These are phyloP conservation scores for Torymus auratus DNA, from an alignment of 2,888 invertebrate genomes.

Conservation along the genomic window DNA sequence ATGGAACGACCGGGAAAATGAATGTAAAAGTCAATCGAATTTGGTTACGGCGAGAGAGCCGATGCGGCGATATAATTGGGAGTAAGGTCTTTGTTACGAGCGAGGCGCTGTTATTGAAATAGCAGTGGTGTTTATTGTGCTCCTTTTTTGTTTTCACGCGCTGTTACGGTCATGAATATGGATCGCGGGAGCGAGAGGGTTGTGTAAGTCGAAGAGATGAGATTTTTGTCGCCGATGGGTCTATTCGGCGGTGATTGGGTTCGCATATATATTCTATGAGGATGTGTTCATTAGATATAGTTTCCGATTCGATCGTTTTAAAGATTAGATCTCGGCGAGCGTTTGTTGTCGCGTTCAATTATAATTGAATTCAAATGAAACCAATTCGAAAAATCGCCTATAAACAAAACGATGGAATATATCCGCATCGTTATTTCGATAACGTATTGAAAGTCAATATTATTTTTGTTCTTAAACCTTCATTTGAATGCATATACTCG, in stretches of 20 bases:
- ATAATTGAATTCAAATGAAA: too few relatives aligned
- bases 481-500: too few relatives aligned
- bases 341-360: too few relatives aligned
- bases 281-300: too few relatives aligned
- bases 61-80: slow-evolving; percentile 36
- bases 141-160: slow-evolving; percentile 1
- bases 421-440: too few relatives aligned
- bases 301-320: too few relatives aligned
- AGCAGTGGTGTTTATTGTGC: slow-evolving; percentile 1
- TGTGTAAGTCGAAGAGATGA: neutral
- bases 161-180: slow-evolving; percentile 26
- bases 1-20: slow-evolving; percentile 5
- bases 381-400: too few relatives aligned
- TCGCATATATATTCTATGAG: neutral
- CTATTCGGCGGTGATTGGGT: slow-evolving; percentile 3
- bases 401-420: too few relatives aligned
- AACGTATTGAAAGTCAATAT: too few relatives aligned
- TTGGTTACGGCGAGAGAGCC: slow-evolving; percentile 7
- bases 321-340: too few relatives aligned
- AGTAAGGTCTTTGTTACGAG: slow-evolving; percentile 31
- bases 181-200: neutral
- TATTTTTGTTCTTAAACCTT: too few relatives aligned
- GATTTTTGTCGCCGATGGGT: neutral
- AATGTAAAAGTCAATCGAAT: slow-evolving; percentile 23
- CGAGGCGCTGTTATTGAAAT: neutral